phyloP scores from a whole-genome alignment of 2,113 vertebrate species.

The Genyomyrus donnyi region DNA sequence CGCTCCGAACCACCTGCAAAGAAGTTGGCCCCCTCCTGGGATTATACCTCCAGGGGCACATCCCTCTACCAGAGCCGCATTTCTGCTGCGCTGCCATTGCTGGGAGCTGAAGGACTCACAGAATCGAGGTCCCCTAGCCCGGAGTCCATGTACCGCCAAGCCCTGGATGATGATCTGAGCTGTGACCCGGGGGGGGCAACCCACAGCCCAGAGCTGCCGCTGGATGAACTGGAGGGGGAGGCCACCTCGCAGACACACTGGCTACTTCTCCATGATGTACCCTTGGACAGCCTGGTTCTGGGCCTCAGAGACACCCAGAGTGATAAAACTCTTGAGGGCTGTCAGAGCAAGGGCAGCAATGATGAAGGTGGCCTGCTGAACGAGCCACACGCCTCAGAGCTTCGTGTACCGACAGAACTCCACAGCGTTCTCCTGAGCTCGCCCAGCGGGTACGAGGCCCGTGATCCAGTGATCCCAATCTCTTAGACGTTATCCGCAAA shows the following conservation, averaged over 20 bases:
- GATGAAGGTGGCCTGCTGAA: not conserved
- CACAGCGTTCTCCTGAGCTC: not conserved
- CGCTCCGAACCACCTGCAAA: not conserved
- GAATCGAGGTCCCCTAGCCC: not conserved
- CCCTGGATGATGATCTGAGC: not conserved
- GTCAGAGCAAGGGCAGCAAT: not conserved
- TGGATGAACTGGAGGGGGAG: not conserved
- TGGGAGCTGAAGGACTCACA: not conserved
- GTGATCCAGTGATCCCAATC: conserved; percentile 11
- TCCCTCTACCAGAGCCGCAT: not conserved
- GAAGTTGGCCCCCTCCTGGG: not conserved
- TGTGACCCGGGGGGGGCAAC: not conserved
- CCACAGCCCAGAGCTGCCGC: not conserved
- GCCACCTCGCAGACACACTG: not conserved
- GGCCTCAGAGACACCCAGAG: not conserved
- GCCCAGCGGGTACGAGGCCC: conserved; percentile 27
- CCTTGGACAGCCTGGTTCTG: not conserved
- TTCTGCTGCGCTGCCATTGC: not conserved
- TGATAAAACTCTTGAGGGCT: not conserved
- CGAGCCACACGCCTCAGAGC: not conserved
- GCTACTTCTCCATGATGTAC: not conserved
- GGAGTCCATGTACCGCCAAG: not conserved
- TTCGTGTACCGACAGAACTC: not conserved
- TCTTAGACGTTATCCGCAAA: not conserved
- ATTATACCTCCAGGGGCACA: not conserved